Conservation (phyloP, 2,113 vertebrate genomes). For the Cyprinodon variegatus region DNA sequence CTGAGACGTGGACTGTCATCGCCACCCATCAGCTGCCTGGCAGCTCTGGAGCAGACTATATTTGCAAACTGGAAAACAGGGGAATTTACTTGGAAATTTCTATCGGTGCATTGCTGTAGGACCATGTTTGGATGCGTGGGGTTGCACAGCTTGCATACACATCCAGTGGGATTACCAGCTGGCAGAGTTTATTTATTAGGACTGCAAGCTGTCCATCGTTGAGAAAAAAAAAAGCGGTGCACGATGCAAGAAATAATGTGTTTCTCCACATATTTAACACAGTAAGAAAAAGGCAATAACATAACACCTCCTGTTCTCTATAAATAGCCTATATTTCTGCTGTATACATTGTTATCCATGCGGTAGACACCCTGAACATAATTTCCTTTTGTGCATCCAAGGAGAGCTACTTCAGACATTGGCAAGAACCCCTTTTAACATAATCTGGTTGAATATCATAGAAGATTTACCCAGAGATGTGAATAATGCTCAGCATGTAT, state of each 20-base stretch:
- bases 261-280: neutral
- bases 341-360: too few relatives aligned
- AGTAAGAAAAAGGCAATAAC: constrained; percentile 1
- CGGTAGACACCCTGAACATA: too few relatives aligned
- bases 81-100: neutral
- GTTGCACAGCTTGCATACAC: too few relatives aligned
- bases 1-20: neutral
- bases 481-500: constrained; percentile 37
- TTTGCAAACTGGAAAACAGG: neutral
- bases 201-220: neutral
- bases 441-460: neutral
- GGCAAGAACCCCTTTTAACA: constrained; percentile 27
- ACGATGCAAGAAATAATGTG: neutral
- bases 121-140: neutral
- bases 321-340: too few relatives aligned
- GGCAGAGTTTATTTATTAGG: neutral
- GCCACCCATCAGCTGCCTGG: neutral
- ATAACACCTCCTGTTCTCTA: neutral
- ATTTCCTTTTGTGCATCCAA: too few relatives aligned
- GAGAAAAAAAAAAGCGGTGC: neutral
- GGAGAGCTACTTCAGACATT: neutral
- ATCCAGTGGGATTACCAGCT: neutral
- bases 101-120: neutral
- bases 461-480: constrained; percentile 15
- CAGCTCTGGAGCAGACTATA: neutral